Evolutionary conservation across 2,797 vertebrate genomes (phyloP), one percentile per base, ranked within the genome.

Genomic region (Typhlichthys subterraneus): DNA sequence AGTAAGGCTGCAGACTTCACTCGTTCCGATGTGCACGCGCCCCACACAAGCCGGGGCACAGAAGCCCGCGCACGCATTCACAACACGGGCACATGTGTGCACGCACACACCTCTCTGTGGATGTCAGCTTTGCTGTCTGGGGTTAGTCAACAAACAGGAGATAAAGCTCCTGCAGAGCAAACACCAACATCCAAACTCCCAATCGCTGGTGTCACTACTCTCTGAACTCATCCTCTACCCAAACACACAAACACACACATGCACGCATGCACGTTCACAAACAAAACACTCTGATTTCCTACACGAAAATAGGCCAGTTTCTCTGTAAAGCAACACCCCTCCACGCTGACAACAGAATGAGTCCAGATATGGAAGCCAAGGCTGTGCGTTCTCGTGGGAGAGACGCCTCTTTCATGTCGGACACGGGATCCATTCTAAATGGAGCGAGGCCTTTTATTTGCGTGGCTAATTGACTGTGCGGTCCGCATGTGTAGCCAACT

Each of bases 361-460:
- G 66, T 71, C 70, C 70, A 65, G 67, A 81, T 73, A 84, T 67
- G 68, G 45, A 31, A 74, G 85, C 87, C 88, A 86, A 88, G 83
- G 85, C 86, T 78, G 67, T 29, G 1, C 49, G 33, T 42, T 81
- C 88, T 77, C 31, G 54, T 8, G 87, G 85, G 87, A 85, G 54
- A 10, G 45, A 76, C 61, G 77, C 68, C 83, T 84, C 89, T 88
- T 90, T 91, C 87, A 89, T 88, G 89, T 89, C 77, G 81, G 81
- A 87, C 88, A 90, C 63, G 83, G 84, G 82, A 88, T 88, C 84
- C 87, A 79, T 88, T 70, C 83, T 76, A 88, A 91, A 87, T 88
- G 72, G 85, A 87, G 79, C 86, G 72, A 89, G 88, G 87, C 79
- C 80, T 79, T 87, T 86, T 90, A 86, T 90, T 88, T 89, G 84